Evolutionary conservation across 2,888 invertebrate genomes (phyloP), one percentile per base, ranked within the genome.

Genomic region (Hyppa rectilinea): DNA sequence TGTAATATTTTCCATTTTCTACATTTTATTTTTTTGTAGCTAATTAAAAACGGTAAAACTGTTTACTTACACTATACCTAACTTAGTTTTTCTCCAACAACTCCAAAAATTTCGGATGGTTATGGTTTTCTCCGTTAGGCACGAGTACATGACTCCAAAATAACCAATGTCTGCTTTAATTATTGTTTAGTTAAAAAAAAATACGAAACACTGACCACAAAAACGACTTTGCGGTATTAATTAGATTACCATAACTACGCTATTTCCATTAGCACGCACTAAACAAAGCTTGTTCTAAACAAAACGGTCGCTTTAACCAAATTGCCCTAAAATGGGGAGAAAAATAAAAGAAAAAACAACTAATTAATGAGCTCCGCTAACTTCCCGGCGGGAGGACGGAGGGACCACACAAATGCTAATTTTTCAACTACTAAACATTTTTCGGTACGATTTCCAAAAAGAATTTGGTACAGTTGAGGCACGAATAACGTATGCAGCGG

Each of bases 391-490:
- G 50, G 68, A n/a, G 59, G 66, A 67, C 68, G 72, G 69, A 80
- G 84, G 88, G 88, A 85, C 87, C 88, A 88, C 87, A 88, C 87
- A 88, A 91, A 93, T 93, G 93, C 90, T 85, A 93, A 93, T 93
- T 91, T 85, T 79, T 87, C 81, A 86, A 89, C 90, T 87, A 92
- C 91, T 91, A 91, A 92, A 92, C 91, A 91, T 92, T 93, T 92
- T 92, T 90, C 88, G 88, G 87, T 86, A 85, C 85, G 84, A 87
- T 88, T 90, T 88, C 81, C 74, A 80, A 85, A 85, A 84, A 84
- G 81, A 86, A 82, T 80, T 68, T n/a, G 56, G 56, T 85, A 84
- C 87, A 87, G 58, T 83, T 65, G 66, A 17, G 75, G 68, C n/a
- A n/a, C 56, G 60, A 84, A 64, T 47, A 65, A 72, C 55, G 36